Evolutionary conservation across 2,113 vertebrate species (phyloP), one percentile per base, ranked within the genome.

Genomic region (Trinectes maculatus): DNA sequence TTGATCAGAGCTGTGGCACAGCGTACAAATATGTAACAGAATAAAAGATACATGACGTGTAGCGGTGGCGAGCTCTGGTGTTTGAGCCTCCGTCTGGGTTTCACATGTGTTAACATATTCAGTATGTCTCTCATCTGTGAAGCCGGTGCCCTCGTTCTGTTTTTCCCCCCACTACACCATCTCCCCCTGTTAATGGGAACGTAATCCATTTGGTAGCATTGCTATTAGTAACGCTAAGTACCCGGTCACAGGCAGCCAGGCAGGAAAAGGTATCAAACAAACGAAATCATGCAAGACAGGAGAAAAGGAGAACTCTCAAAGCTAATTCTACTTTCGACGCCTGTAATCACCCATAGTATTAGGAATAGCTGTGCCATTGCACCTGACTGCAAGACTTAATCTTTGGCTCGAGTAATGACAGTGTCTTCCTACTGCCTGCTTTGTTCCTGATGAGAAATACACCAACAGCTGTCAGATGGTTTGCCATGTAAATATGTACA

Each of bases 171-270:
- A 2, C 11, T 6, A 44, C 42, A 15, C 44, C 13, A 15, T 18
- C 21, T 44, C 44, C 12, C 24, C 7, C 8, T 63, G 46, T 36
- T 72, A 77, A 62, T 63, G 42, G 67, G 44, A 72, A 72, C 67
- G 49, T 77, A 68, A 81, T 76, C 73, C 43, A 58, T 68, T 56
- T 63, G 66, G 34, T 53, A 57, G 66, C 44, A 43, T 22, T 42
- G 52, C 36, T 48, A 59, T 81, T 67, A 71, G 55, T 52, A 18
- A 76, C 67, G 61, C 67, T 67, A 19, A 68, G 61, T 59, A 68
- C 62, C 42, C 52, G 58, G 62, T 62, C 56, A 65, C 47, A 49
- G 22, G 39, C 63, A 54, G 47, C 42, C 53, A 46, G 33, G 53
- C 52, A 74, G 53, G n/a, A 76, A 46, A 62, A 39, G 55, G 61